Evolutionary conservation across 2,113 vertebrate species (phyloP).

Genomic region (Lampris incognitus): DNA sequence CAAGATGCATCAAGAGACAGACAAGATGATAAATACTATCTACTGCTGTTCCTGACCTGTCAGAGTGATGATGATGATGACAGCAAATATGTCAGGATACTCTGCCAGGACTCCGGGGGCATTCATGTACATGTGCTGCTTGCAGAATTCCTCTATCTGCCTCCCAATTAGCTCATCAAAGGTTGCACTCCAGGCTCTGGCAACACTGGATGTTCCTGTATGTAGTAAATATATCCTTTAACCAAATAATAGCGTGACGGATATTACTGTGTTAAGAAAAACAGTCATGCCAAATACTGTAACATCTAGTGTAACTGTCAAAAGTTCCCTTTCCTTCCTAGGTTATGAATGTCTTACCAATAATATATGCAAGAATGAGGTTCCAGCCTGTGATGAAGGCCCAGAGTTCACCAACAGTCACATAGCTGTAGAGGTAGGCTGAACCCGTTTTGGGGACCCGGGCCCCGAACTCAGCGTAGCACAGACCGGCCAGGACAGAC

Average conservation of each 20-base stretch:
- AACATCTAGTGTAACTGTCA: background rate
- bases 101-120: constrained; percentile 87
- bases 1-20: background rate
- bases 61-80: constrained; percentile 90
- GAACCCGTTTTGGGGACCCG: constrained; percentile 95
- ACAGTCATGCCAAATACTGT: background rate
- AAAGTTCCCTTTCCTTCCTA: background rate
- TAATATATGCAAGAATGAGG: constrained; percentile 96
- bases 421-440: constrained; percentile 96
- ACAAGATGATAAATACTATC: background rate
- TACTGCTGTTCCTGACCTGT: constrained; percentile 81
- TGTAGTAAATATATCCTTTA: constrained; percentile 1
- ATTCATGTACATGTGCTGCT: constrained; percentile 85
- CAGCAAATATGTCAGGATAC: constrained; percentile 93
- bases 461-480: constrained; percentile 96
- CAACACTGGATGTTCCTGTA: constrained; percentile 95
- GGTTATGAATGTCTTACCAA: constrained; percentile 82
- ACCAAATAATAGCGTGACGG: background rate
- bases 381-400: constrained; percentile 99
- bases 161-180: constrained; percentile 93
- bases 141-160: constrained; percentile 86
- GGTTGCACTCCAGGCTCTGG: constrained; percentile 93
- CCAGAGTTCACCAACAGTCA: constrained; percentile 95
- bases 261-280: background rate
- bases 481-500: constrained; percentile 93